Base-by-base conservation (phyloP, 1,140 invertebrate genomes). In the Muscidifurax raptorellus region DNA sequence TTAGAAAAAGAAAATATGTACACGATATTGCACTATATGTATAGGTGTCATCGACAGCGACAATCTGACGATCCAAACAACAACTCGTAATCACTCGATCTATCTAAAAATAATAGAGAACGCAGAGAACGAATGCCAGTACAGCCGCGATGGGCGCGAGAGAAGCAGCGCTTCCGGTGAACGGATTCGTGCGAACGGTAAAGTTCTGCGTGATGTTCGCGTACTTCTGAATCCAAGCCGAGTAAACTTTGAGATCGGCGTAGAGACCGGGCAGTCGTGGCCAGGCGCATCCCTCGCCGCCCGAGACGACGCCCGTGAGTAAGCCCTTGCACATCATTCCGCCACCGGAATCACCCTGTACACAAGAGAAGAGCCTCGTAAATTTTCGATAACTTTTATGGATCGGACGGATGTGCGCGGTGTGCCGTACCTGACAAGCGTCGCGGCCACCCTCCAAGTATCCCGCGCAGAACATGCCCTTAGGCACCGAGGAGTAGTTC, bases 231-330 rank as follows among this genome's bases (percentile, higher is more conserved):
- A 86, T 86, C 85, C 85, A 86, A 25, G 30, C 13, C 10, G 27
- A 1, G 40, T 78, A 83, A 9, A 71, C n/a, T 22, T 64, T 74
- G 3, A 94, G 91, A 40, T 93, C 90, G 0, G 94, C 92, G 88
- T 95, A 95, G 28, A 95, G 91, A 22, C 94, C 94, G 0, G 94
- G 94, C 69, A 90, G 87, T 1, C 89, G 88, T 0, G 92, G 88
- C 59, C 89, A 86, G 3, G 90, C 94, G 86, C 94, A 95, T 0
- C 91, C 91, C 64, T 90, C 88, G 18, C 94, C 94, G 88, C 93
- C 94, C 30, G 93, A 94, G 2, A 94, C 92, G 3, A 94, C 88
- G 32, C 94, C 94, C 22, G 82, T 81, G 36, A 87, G 76, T 9
- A 27, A 27, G 2, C 81, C 81, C 15, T 83, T 27, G 52, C 85